phyloP scores from a whole-genome alignment of 2,888 invertebrate genomes.

The Andrena trimmerana region DNA sequence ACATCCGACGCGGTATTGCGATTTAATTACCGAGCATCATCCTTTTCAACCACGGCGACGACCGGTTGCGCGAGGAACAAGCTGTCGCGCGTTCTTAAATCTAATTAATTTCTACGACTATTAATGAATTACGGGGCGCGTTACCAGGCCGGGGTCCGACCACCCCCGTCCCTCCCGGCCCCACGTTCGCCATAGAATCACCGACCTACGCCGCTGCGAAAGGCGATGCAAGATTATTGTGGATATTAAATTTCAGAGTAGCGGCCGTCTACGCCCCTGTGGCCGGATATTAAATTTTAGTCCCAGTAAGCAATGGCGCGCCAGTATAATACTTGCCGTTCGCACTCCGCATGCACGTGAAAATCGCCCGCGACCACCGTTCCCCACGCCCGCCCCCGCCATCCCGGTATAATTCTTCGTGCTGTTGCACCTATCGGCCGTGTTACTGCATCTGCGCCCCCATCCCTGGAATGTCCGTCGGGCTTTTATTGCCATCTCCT shows the following conservation, averaged over 20 bases:
- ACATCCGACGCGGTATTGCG: conserved; percentile 37
- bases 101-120: conserved; percentile 70
- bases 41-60: conserved; percentile 46
- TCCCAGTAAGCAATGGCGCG: conserved; percentile 72
- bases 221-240: conserved; percentile 73
- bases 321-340: conserved; percentile 69
- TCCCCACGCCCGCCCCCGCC: not conserved
- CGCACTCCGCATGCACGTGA: conserved; percentile 49
- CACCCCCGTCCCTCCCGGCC: not conserved
- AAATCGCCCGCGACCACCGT: conserved; percentile 32
- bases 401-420: conserved; percentile 52
- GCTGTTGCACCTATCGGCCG: conserved; percentile 45
- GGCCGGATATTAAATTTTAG: conserved; percentile 81
- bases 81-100: conserved; percentile 56
- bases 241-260: conserved; percentile 79
- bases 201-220: conserved; percentile 41
- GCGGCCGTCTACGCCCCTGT: conserved; percentile 63
- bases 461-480: conserved; percentile 50
- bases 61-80: conserved; percentile 12
- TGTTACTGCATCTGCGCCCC: conserved; percentile 49
- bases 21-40: conserved; percentile 57
- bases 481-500: conserved; percentile 53
- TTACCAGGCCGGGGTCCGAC: conserved; percentile 54
- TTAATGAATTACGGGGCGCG: conserved; percentile 60
- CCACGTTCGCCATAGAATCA: conserved; percentile 25